phyloP scores from a whole-genome alignment of 2,113 vertebrate genomes.

The Coptodon bakossiorum region DNA sequence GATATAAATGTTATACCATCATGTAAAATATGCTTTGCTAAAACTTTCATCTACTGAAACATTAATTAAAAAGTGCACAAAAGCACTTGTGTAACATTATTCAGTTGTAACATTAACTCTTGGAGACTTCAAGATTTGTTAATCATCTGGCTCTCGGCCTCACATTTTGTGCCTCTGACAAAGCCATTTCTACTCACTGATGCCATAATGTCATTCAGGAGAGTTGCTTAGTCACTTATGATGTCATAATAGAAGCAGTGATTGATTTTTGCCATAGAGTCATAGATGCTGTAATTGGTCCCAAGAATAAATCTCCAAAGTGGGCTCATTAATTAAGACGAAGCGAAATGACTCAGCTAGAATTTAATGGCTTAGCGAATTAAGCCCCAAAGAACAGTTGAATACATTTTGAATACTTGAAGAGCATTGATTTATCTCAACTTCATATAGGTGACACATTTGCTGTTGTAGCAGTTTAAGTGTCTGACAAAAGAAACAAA shows the following conservation, averaged over 20 bases:
- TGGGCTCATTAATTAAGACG: conserved; percentile 56
- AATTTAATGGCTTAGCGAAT: conserved; percentile 33
- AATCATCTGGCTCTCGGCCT: background rate
- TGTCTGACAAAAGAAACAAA: conserved; percentile 20
- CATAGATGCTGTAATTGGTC: conserved; percentile 51
- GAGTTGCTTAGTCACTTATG: conserved; percentile 56
- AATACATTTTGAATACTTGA: conserved; percentile 35
- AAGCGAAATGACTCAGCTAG: conserved; percentile 43
- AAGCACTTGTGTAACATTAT: background rate
- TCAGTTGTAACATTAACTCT: background rate
- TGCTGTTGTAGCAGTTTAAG: conserved; percentile 21
- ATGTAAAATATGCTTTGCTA: background rate
- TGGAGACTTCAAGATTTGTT: background rate
- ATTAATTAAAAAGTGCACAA: background rate
- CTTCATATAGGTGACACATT: conserved; percentile 13
- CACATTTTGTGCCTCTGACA: background rate
- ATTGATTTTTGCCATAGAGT: conserved; percentile 47
- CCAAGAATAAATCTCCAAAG: conserved; percentile 55
- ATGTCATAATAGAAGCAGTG: conserved; percentile 55
- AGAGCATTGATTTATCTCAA: conserved; percentile 23
- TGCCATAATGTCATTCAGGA: conserved; percentile 23
- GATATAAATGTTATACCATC: background rate
- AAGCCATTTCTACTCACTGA: background rate
- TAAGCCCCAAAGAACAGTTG: conserved; percentile 26
- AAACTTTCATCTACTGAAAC: background rate